Percentiles rank a stretch among this genome's conserved stretches.
These are phyloP conservation scores for Drosophila carrolli DNA, from an alignment of 1,140 invertebrate species.

Conservation along the genomic window DNA sequence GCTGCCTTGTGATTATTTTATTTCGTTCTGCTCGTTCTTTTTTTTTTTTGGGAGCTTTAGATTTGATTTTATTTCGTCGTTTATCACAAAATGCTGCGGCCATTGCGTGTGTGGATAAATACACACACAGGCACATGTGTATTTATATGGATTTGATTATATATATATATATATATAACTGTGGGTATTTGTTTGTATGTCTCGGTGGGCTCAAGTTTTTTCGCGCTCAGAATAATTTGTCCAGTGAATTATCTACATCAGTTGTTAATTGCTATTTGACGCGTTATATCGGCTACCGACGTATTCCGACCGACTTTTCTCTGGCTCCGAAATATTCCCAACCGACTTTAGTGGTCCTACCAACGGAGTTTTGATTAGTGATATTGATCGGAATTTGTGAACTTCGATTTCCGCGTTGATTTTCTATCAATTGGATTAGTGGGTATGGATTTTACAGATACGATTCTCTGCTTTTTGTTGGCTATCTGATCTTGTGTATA, in stretches of 20 bases:
- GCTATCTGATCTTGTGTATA: not conserved
- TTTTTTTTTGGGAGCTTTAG: conserved; percentile 77
- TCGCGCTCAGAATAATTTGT: conserved; percentile 77
- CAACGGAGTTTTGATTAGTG: not conserved
- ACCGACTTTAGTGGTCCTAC: not conserved
- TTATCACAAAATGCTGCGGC: conserved; percentile 77
- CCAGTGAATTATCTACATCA: conserved; percentile 83
- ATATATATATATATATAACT: conserved; percentile 12
- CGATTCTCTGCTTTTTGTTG: too few relatives aligned
- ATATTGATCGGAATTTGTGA: too few relatives aligned
- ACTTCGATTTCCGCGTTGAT: too few relatives aligned
- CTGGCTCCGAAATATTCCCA: not conserved
- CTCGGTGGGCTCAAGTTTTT: conserved; percentile 59
- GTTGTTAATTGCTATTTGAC: conserved; percentile 84
- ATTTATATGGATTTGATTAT: conserved; percentile 37
- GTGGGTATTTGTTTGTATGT: conserved; percentile 38
- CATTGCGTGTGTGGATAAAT: conserved; percentile 59
- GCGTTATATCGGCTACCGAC: conserved; percentile 84
- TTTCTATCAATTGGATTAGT: not conserved
- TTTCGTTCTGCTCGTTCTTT: conserved; percentile 26
- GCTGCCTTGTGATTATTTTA: conserved; percentile 65
- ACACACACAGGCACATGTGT: conserved; percentile 29
- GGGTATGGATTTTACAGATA: not conserved
- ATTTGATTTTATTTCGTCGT: conserved; percentile 81
- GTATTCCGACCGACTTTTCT: conserved; percentile 35